These are phyloP conservation scores for Morone chrysops DNA, from an alignment of 2,113 vertebrate species.

Conservation along the genomic window DNA sequence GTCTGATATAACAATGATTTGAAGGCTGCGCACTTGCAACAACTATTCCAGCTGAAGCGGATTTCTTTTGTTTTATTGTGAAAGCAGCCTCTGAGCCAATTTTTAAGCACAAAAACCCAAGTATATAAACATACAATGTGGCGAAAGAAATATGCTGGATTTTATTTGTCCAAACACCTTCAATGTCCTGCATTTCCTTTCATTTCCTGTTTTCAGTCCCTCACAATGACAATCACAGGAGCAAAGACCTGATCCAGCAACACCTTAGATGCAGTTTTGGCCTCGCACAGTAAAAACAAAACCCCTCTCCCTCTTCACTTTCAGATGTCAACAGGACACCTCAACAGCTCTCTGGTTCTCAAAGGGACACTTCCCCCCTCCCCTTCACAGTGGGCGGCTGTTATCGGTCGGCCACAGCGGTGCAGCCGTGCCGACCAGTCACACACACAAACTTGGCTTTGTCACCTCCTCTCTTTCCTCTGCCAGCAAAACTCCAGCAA, in stretches of 20 bases:
- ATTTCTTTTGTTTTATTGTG: slow-evolving; percentile 14
- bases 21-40: not conserved
- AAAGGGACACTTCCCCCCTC: not conserved
- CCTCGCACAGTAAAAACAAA: slow-evolving; percentile 18
- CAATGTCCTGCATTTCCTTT: slow-evolving; percentile 64
- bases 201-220: slow-evolving; percentile 74
- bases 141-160: slow-evolving; percentile 7
- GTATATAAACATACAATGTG: slow-evolving; percentile 33
- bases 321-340: slow-evolving; percentile 51
- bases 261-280: slow-evolving; percentile 62
- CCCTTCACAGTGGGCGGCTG: not conserved
- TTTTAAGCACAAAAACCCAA: slow-evolving; percentile 27
- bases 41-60: slow-evolving; percentile 24
- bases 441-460: slow-evolving; percentile 63
- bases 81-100: slow-evolving; percentile 18
- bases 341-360: slow-evolving; percentile 31
- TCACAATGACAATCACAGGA: slow-evolving; percentile 54
- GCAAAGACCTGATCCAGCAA: slow-evolving; percentile 50
- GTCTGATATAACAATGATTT: not conserved
- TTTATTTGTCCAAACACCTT: slow-evolving; percentile 43
- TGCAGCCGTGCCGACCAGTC: slow-evolving; percentile 35
- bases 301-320: slow-evolving; percentile 21
- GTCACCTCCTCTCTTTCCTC: slow-evolving; percentile 34
- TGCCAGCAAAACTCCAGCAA: slow-evolving; percentile 58
- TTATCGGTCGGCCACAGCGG: slow-evolving; percentile 68